Evolutionary conservation across 2,888 invertebrate genomes (phyloP).

Genomic region (Agrenia bidenticulata): DNA sequence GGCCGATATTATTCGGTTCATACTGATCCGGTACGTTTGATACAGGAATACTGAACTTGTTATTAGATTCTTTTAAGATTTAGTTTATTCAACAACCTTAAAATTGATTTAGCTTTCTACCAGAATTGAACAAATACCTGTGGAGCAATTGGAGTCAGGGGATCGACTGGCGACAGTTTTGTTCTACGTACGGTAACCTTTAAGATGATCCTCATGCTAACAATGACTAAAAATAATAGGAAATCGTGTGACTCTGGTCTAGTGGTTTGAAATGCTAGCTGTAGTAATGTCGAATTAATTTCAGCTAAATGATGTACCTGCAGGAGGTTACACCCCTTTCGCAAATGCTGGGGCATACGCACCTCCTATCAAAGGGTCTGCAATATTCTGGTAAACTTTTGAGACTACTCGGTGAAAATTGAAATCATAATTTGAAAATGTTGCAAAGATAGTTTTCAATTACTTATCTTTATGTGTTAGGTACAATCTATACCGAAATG

Average conservation of each 20-base stretch:
- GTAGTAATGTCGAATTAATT: neutral
- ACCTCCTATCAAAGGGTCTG: neutral
- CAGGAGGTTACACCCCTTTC: conserved; percentile 7
- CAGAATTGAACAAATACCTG: no score
- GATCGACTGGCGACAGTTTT: conserved; percentile 13
- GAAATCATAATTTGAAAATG: no score
- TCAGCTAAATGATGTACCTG: conserved; percentile 8
- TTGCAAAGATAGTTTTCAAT: no score
- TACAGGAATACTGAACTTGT: neutral
- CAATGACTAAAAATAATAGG: no score
- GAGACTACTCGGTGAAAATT: no score
- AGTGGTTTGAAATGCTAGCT: neutral
- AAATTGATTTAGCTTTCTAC: no score
- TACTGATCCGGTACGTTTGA: neutral
- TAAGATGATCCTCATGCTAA: no score
- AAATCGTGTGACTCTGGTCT: no score
- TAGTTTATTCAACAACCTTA: no score
- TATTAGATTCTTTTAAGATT: no score
- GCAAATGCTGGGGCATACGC: neutral
- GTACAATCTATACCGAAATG: conserved; percentile 8
- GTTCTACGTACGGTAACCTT: conserved; percentile 9
- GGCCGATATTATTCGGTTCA: neutral
- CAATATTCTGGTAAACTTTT: conserved; percentile 10
- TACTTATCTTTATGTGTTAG: no score
- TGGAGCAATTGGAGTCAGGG: neutral